A percentile compares a stretch with the other conserved stretches of the same genome.
These are phyloP conservation scores for Fregetta grallaria DNA, from an alignment of 2,113 vertebrate genomes.

Conservation along the genomic window DNA sequence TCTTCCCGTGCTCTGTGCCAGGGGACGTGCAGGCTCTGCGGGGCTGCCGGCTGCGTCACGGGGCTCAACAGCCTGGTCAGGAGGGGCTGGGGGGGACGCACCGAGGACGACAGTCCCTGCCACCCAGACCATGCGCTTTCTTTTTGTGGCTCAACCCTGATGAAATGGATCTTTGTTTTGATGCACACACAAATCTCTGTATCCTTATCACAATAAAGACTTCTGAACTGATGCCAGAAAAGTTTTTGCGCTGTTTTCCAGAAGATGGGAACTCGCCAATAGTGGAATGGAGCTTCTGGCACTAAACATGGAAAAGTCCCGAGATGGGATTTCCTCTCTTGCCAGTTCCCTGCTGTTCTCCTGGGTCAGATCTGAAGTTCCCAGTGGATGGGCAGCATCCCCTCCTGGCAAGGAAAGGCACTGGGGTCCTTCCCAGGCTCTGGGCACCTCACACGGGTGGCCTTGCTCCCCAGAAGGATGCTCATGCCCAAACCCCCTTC, in stretches of 20 bases:
- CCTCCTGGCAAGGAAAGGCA: background rate
- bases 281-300: background rate
- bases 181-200: background rate
- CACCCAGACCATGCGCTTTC: background rate
- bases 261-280: background rate
- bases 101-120: background rate
- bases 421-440: background rate
- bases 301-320: constrained; percentile 19
- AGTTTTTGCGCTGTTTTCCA: background rate
- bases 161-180: constrained; percentile 2
- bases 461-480: background rate
- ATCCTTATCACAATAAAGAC: constrained; percentile 53
- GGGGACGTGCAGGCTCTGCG: background rate
- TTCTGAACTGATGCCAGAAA: background rate
- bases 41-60: background rate
- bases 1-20: background rate
- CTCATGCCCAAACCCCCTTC: background rate
- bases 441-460: background rate
- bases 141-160: background rate
- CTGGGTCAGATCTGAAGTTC: background rate
- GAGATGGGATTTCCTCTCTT: background rate
- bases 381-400: background rate
- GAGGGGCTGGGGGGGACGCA: background rate
- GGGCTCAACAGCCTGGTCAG: background rate
- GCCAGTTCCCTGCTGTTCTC: background rate